These are phyloP conservation scores for Ahaetulla prasina DNA, from an alignment of 2,113 vertebrate genomes.

Conservation along the genomic window DNA sequence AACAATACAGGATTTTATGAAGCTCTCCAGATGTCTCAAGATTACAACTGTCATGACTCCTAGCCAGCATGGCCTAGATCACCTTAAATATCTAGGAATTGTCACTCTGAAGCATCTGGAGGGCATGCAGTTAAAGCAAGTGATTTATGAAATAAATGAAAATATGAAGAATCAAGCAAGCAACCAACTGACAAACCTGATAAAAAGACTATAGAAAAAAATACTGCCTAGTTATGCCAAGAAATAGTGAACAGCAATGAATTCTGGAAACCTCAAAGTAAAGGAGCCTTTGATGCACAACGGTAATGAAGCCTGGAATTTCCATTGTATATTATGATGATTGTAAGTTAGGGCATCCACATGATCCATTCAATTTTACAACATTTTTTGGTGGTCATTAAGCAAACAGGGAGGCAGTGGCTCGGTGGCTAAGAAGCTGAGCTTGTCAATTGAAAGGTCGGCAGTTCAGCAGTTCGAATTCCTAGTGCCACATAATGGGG, in stretches of 20 bases:
- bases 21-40: neutral
- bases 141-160: neutral
- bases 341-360: neutral
- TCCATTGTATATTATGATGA: neutral
- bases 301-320: neutral
- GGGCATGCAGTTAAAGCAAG: neutral
- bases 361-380: neutral
- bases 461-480: too few relatives aligned
- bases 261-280: neutral
- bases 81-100: neutral
- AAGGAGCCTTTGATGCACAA: neutral
- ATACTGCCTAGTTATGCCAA: neutral
- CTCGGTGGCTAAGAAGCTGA: too few relatives aligned
- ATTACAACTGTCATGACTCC: neutral
- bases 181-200: neutral
- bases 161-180: neutral
- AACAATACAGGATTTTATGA: neutral
- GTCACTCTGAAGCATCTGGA: neutral
- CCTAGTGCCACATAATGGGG: too few relatives aligned
- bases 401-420: too few relatives aligned
- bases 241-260: neutral
- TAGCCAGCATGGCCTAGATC: neutral
- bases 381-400: neutral
- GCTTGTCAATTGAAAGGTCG: too few relatives aligned
- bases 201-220: neutral